phyloP scores from a whole-genome alignment of 2,797 vertebrate genomes.

The Galagoides demidoff region DNA sequence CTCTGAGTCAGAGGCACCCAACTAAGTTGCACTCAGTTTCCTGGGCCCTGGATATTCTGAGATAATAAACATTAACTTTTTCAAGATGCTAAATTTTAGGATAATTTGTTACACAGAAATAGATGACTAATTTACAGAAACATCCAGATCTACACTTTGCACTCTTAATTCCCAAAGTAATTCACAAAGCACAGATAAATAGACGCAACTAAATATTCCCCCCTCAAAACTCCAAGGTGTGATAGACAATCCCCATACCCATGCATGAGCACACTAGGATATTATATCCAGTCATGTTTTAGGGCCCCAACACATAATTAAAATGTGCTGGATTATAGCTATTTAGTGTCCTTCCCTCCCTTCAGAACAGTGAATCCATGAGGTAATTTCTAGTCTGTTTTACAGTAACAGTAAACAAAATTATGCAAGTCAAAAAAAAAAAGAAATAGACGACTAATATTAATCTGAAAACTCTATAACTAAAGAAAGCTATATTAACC shows the following conservation, averaged over 20 bases:
- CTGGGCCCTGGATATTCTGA: not conserved
- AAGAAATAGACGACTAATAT: too few species aligned
- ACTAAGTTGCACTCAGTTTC: not conserved
- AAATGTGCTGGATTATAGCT: not conserved
- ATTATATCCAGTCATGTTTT: not conserved
- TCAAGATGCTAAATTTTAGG: too few species aligned
- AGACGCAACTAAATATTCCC: not conserved
- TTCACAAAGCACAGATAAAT: not conserved
- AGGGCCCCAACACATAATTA: not conserved
- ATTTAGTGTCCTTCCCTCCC: not conserved
- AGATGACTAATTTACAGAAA: not conserved
- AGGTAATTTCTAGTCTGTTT: conserved; percentile 40
- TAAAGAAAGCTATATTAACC: not conserved
- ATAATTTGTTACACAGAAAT: too few species aligned
- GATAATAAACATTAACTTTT: not conserved
- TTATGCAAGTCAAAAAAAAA: not conserved
- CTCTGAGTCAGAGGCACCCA: not conserved
- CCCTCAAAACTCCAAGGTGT: not conserved
- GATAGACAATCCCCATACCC: not conserved
- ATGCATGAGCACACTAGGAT: not conserved
- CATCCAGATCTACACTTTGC: not conserved
- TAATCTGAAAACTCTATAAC: not conserved
- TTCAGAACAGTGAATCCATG: conserved; percentile 21
- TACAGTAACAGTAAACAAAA: conserved; percentile 28
- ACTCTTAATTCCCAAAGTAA: not conserved